Evolutionary conservation across 1,140 invertebrate species (phyloP), one percentile per base, ranked within the genome.

Genomic region (Holotrichia oblita): DNA sequence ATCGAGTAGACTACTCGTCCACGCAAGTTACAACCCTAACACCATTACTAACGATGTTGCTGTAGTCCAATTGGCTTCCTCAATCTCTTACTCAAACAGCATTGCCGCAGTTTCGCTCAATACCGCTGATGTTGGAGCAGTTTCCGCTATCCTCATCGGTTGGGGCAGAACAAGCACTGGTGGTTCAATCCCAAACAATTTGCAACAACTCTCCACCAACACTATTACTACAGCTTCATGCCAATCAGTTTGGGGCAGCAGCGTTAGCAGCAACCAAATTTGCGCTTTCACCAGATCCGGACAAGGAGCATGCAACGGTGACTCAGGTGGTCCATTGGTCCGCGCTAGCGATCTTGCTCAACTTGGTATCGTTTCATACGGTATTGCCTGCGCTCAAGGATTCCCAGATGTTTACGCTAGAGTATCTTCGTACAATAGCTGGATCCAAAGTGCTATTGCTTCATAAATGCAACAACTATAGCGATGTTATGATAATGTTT

Each of bases 251-350:
- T 44, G 75, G 41, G 41, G 41, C 17, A 40, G 22, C 20, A 14
- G 2, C 17, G 72, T 78, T 2, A 20, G 17, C 17, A 14, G 12
- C 27, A 61, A 17, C 22, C 89, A 92, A 80, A 89, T 92, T 27
- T 93, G 91, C 81, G 91, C 91, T 0, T 87, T 91, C 27, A 92
- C 91, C 2, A 90, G 89, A 80, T 80, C 81, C 34, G 90, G 90
- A n/a, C 86, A 90, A 86, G 89, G 90, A 44, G 88, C 89, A 22
- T 91, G 90, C 77, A 87, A 90, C 83, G 90, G 91, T 72, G 91
- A 92, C 85, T 91, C 90, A 2, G 91, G 91, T 61, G 89, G 91
- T 77, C 90, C 91, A 55, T 78, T 92, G 73, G 87, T 69, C 42
- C 12, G 7, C 0, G 48, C 40, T 55, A 42, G 64, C 55, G 41